Evolutionary conservation across 2,797 vertebrate genomes (phyloP), one percentile per base, ranked within the genome.

Genomic region (Microcaecilia unicolor): DNA sequence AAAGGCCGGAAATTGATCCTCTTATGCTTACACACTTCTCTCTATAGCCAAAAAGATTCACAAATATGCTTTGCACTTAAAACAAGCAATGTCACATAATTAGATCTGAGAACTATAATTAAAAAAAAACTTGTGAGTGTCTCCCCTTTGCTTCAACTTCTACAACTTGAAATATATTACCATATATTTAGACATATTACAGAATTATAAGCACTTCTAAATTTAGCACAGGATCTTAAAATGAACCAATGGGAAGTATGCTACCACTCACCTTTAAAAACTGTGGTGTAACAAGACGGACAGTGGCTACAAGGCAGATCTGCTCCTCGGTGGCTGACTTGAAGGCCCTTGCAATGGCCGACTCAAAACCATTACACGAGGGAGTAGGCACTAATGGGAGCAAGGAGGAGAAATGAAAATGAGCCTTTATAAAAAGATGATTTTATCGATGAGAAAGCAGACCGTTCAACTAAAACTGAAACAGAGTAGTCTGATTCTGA

Each of bases 291-390:
- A 89, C 78, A 4, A 96, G 60, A 55, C 87, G 85, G 20, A 95
- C 86, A 4, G 83, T 93, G 6, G 93, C 93, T 11, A 97, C 81
- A 32, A 97, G 78, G 77, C 88, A 95, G 61, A 89, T 83, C 63
- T 87, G 85, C 58, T 97, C 88, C 53, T 92, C 86, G 13, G 82
- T 61, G 28, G 88, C 77, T 15, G 89, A 80, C 70, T 85, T 84
- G 56, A 93, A 81, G 22, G 80, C 74, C 58, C 80, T 70, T 6
- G 81, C 61, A 55, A 86, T 70, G 35, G 81, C 64, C 47, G 86
- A 39, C 28, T 87, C 86, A 47, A 88, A 86, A 27, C 86, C 86
- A 28, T 87, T 88, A 65, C 85, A 90, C 51, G 89, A 84, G 25
- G 80, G 70, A 27, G 79, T 77, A 84, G 90, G 86, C 72, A 88